These are phyloP conservation scores for Drosophila anceps DNA, from an alignment of 2,888 invertebrate species.

Conservation along the genomic window DNA sequence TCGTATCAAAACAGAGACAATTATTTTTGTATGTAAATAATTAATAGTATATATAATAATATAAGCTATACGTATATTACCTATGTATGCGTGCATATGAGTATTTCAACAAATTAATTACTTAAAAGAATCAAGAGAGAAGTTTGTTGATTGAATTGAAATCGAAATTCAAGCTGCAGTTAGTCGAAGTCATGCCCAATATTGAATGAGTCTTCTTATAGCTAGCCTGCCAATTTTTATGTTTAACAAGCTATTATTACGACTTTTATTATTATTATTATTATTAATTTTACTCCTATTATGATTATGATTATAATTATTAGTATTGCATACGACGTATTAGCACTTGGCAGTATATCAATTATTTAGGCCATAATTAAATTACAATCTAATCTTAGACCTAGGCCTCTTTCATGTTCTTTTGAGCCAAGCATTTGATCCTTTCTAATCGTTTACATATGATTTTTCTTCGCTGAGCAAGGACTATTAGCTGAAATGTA, in stretches of 20 bases:
- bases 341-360: slow-evolving; percentile 16
- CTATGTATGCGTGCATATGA: slow-evolving; percentile 30
- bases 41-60: slow-evolving; percentile 26
- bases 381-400: slow-evolving; percentile 28
- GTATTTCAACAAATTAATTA: slow-evolving; percentile 41
- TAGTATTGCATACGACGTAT: slow-evolving; percentile 22
- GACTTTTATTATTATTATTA: slow-evolving; percentile 24
- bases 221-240: slow-evolving; percentile 72
- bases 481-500: slow-evolving; percentile 69
- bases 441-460: slow-evolving; percentile 28
- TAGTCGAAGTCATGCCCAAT: slow-evolving; percentile 63
- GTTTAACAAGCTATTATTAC: slow-evolving; percentile 44
- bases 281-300: slow-evolving; percentile 17
- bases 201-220: slow-evolving; percentile 74
- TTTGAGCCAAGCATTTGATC: slow-evolving; percentile 56
- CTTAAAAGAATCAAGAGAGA: slow-evolving; percentile 45
- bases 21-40: slow-evolving; percentile 68
- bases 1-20: slow-evolving; percentile 40
- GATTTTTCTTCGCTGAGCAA: slow-evolving; percentile 50
- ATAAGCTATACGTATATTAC: slow-evolving; percentile 23
- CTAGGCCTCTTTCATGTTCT: slow-evolving; percentile 39
- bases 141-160: slow-evolving; percentile 40
- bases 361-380: slow-evolving; percentile 54
- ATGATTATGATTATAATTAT: slow-evolving; percentile 22
- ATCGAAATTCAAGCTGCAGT: slow-evolving; percentile 41